Conservation (phyloP, 2,797 vertebrate species). For the Tinamus major region DNA sequence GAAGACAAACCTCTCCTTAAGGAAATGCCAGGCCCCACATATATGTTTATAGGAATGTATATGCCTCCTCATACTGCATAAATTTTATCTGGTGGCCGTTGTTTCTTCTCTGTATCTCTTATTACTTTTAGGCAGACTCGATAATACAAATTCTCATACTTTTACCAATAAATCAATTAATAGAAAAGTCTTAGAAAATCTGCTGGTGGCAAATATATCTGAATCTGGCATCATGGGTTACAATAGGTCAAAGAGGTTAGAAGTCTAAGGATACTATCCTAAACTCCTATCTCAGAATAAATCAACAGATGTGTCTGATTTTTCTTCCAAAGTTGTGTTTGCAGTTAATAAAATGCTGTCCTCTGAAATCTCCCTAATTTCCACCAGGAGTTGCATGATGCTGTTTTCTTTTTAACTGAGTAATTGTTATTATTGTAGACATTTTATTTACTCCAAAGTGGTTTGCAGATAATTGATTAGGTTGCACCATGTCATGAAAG, state of each 20-base stretch:
- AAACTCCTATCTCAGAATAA: neutral
- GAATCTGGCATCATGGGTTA: neutral
- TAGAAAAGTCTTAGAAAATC: neutral
- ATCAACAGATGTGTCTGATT: neutral
- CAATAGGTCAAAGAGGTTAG: neutral
- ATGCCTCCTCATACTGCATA: neutral
- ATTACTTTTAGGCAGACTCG: neutral
- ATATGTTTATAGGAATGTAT: neutral
- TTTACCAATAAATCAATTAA: neutral
- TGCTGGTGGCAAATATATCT: neutral
- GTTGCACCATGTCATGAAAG: slow-evolving; percentile 86
- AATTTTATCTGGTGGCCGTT: neutral
- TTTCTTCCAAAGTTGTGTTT: neutral
- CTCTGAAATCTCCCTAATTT: slow-evolving; percentile 67
- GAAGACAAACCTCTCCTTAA: neutral
- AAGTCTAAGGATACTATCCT: neutral
- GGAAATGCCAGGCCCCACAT: neutral
- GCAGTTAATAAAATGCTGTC: neutral
- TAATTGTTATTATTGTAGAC: slow-evolving; percentile 77
- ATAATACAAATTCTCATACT: neutral
- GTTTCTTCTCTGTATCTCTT: neutral
- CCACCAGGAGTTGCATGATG: slow-evolving; percentile 37
- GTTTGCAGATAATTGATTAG: slow-evolving; percentile 77
- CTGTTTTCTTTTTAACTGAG: slow-evolving; percentile 74
- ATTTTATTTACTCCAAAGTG: slow-evolving; percentile 76